Evolutionary conservation across 2,797 vertebrate species (phyloP), one percentile per base, ranked within the genome.

Genomic region (Threskiornis aethiopicus): DNA sequence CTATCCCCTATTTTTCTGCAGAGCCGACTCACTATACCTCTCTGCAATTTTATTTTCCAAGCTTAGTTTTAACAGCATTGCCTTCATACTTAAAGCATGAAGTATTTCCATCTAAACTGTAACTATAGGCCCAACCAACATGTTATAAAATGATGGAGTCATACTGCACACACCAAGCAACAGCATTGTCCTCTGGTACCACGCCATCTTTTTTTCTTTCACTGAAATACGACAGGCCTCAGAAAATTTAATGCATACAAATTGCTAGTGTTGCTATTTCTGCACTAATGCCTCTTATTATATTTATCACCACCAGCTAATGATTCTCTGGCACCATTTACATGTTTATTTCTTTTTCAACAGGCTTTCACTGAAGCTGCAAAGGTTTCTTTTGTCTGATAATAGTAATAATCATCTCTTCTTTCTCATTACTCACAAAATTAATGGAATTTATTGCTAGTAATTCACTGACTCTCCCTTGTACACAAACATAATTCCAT

Each of bases 341-440:
- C 57, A 26, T 72, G 66, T 82, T 92, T 91, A 69, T 93, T 96
- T 87, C 81, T 84, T 90, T 92, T 70, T 85, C 81, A 93, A 81
- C 64, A 84, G 47, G 75, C 71, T 91, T 94, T 64, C 67, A 75
- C 71, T 52, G 41, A 70, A 85, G 67, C 57, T 15, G 3, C 58
- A 71, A 79, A 92, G 47, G 52, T 79, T 87, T 77, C 44, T 94
- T 86, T 57, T 71, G 33, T 41, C 55, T 89, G 66, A 37, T 67
- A 92, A 72, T 19, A 75, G 73, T 78, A 91, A 95, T 80, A 62
- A 84, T 57, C 25, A 28, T 37, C 42, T 77, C 57, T 72, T 88
- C 35, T 87, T 62, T 85, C 66, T 52, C n/a, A 37, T 58, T 66
- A 83, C 57, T 83, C 69, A 57, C 49, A 78, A 62, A 80, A 91